These are phyloP conservation scores for Sebastes paucispinis DNA, from an alignment of 2,797 vertebrate species.

Conservation along the genomic window DNA sequence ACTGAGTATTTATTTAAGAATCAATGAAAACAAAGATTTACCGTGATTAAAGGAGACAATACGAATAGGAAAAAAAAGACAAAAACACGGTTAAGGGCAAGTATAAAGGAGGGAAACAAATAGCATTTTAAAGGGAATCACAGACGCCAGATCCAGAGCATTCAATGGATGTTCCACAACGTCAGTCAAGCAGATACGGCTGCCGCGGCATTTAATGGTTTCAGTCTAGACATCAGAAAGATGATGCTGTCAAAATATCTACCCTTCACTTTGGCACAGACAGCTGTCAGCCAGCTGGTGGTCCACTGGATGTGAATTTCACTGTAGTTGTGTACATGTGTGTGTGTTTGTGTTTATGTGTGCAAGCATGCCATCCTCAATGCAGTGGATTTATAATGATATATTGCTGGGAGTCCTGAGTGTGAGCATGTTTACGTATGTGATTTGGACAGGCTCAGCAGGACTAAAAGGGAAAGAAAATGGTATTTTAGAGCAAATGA, in stretches of 20 bases:
- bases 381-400: conserved; percentile 21
- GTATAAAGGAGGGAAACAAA: conserved; percentile 30
- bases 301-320: conserved; percentile 49
- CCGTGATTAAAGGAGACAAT: conserved; percentile 37
- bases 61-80: background rate
- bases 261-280: conserved; percentile 59
- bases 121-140: conserved; percentile 39
- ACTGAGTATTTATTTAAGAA: conserved; percentile 7
- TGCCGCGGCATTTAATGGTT: conserved; percentile 62
- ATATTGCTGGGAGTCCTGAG: background rate
- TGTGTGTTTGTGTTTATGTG: background rate
- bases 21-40: conserved; percentile 12
- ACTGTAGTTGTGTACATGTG: background rate
- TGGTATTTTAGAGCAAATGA: conserved; percentile 17
- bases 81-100: background rate
- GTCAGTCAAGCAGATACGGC: conserved; percentile 63
- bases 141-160: conserved; percentile 11
- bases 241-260: conserved; percentile 74
- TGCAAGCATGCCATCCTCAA: background rate
- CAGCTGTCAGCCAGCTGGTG: conserved; percentile 76
- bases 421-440: background rate
- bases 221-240: conserved; percentile 69
- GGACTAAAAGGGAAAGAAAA: conserved; percentile 12
- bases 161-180: conserved; percentile 52
- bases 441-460: background rate